Evolutionary conservation across 2,113 vertebrate genomes (phyloP), one percentile per base, ranked within the genome.

Genomic region (Taurulus bubalis): DNA sequence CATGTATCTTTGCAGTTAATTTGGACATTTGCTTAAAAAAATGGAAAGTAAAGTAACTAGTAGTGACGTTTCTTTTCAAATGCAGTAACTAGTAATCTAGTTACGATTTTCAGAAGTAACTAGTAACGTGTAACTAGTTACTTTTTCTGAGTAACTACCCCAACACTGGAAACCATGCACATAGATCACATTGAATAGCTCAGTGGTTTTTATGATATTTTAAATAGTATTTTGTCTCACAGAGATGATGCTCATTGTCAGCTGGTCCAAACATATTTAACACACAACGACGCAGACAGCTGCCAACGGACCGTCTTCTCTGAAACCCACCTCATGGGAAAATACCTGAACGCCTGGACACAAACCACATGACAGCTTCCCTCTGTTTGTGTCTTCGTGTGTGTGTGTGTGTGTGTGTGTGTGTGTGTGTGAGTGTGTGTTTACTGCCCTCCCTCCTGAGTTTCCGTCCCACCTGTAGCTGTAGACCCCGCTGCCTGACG

Each of bases 391-490:
- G 45, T 51, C 1, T 70, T 7, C 56, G 15, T 7, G 24, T 72
- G 10, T 77, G 56, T 58, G 38, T 2, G 55, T 55, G 16, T 45
- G 58, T 58, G 73, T 36, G 62, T 38, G 62, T 64, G 60, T 66
- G 38, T 64, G 32, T 4, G 47, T 56, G 30, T 42, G 62, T 66
- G 38, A 68, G 32, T 3, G 40, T 49, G 32, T 42, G 55, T 64
- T 51, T 26, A 5, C 47, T 56, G 5, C 66, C 63, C 58, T 36
- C 77, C 77, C 85, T 69, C 12, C 64, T 56, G 65, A 90, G 9
- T 93, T 94, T 94, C 92, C 90, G 84, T 85, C 59, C 86, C 76
- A 93, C 92, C 86, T 88, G 66, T 62, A 80, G 63, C 64, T 86
- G 69, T 71, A 79, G 59, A 76, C 53, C 38, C n/a, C 9, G 15